Base-by-base conservation (phyloP, 1,140 invertebrate species). In the Drosophila leontia region DNA sequence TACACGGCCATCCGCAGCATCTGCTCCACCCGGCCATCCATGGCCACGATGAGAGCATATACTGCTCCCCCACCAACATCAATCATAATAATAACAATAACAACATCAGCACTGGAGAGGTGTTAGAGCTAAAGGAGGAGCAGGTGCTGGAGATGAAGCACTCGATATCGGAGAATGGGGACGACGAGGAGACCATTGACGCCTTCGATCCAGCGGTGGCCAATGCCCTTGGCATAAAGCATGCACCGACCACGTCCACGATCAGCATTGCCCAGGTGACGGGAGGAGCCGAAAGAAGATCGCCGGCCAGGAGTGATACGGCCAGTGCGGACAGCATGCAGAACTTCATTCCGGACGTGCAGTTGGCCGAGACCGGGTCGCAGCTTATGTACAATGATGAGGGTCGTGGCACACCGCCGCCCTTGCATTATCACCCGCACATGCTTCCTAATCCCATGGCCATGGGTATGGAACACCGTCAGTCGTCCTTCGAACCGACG, bases 331-430 rank as follows among this genome's bases (percentile, higher is more conserved):
- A 84, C 51, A 92, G 91, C 17, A 48, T 92, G 47, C 83, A 92
- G 59, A 92, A 92, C 51, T 92, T 92, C 32, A 92, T 92, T 75
- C 91, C 91, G 5, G 91, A 92, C 51, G 91, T 92, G n/a, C 91
- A 92, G 62, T 50, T 92, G 62, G 83, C 83, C 1, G 91, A 92
- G 69, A 71, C 60, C 5, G 85, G 75, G 1, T 80, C 72, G 39
- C 76, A 91, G 47, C 71, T 90, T 26, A 59, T 85, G 6, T 91
- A 91, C 61, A 68, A 77, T 3, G 71, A 80, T 39, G 45, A 51
- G 1, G 53, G 62, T 5, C 82, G 48, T n/a, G 70, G 67, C 3
- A 85, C 86, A 6, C 81, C 85, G 2, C 41, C 82, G 37, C 86
- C 78, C 3, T 34, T 85, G 39, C 79, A 86, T 6, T 68, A 71